Base-by-base conservation (phyloP, 92 coral and sea anemone genomes). In the Nematostella vectensis region DNA sequence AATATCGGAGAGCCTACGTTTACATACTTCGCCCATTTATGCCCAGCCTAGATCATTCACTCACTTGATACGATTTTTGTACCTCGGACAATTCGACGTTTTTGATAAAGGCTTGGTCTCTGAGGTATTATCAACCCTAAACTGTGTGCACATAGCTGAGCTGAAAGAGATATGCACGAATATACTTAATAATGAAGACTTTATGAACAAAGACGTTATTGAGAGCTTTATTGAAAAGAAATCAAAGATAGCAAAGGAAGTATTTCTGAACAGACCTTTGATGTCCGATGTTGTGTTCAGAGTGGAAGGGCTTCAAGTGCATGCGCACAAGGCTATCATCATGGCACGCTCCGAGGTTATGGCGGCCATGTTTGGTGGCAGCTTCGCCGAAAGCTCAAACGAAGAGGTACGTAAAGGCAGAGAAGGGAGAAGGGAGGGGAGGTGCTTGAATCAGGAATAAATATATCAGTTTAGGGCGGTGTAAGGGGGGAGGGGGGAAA, bases 281-380 rank as follows among this genome's bases (percentile, higher is more conserved):
- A 63, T 91, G 38, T 78, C 98, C 0, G 98, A 91, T 60, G 93
- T 91, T 2, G 65, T 67, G 8, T 82, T 91, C 43, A 48, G 40
- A 30, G 88, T 91, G 9, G 83, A 78, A 10, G 83, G 67, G 10
- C 62, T 59, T 1, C 59, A 61, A 6, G 56, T 91, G 60, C 65
- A 47, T 54, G 98, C 93, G 1, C 98, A 91, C 69, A 69, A 67
- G 53, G 78, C 85, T 28, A 63, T 86, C 24, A 54, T 91, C 48
- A 79, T 82, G 75, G 88, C 91, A 11, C 83, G 95, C 25, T 91
- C 85, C 40, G 96, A 91, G 28, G 89, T 91, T 55, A 82, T 91
- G 80, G 74, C 91, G 6, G 95, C 85, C 45, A 91, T 91, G 98
- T 72, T 91, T 65, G 87, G 83, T 42, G 98, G 98, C 3, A 67